Evolutionary conservation across 2,113 vertebrate genomes (phyloP).

Genomic region (Bubalus kerabau): DNA sequence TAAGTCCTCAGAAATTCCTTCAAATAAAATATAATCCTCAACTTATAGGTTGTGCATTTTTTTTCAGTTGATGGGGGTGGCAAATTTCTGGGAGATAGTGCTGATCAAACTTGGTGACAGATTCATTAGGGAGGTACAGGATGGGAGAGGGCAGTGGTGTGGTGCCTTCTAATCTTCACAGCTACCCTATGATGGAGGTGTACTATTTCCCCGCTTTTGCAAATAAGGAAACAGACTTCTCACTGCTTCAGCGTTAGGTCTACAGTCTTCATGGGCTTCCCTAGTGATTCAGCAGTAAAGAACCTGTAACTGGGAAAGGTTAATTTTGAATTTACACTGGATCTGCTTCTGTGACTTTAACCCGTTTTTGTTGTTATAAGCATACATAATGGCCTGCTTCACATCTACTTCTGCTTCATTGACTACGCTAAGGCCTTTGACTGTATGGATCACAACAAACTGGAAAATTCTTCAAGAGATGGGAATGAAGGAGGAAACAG

Average conservation of each 20-base stretch:
- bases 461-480: no score
- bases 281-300: not conserved
- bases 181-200: not conserved
- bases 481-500: no score
- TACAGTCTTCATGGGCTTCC: not conserved
- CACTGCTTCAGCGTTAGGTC: not conserved
- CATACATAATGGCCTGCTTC: not conserved
- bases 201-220: not conserved
- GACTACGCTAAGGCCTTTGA: no score
- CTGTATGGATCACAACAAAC: no score
- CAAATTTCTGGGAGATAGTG: not conserved
- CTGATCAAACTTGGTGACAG: not conserved
- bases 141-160: not conserved
- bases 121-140: not conserved
- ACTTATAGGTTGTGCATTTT: not conserved
- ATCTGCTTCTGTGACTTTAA: not conserved
- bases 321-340: not conserved
- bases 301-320: not conserved
- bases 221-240: not conserved
- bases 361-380: not conserved
- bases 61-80: not conserved
- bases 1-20: not conserved
- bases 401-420: no score
- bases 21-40: not conserved
- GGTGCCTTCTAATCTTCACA: not conserved